Evolutionary conservation across 2,797 vertebrate genomes (phyloP).

Genomic region (Cirrhinus mrigala): DNA sequence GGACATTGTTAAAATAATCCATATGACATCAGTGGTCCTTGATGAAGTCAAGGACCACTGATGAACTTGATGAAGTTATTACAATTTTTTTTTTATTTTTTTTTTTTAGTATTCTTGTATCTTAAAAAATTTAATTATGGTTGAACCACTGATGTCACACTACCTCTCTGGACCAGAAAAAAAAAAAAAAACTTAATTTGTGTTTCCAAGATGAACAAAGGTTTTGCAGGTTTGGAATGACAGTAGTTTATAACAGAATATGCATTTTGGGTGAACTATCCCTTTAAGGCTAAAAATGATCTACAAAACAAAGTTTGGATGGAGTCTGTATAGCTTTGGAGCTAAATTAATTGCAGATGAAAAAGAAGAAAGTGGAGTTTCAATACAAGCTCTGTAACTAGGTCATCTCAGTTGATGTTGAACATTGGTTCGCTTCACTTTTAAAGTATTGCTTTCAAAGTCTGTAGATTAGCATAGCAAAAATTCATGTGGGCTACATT

Average conservation of each 20-base stretch:
- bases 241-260: not conserved
- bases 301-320: not conserved
- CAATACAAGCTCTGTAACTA: conserved; percentile 31
- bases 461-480: conserved; percentile 2
- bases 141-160: no score
- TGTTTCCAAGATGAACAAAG: no score
- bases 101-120: no score
- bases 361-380: not conserved
- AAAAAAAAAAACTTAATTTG: no score
- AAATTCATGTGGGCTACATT: not conserved
- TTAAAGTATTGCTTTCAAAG: conserved; percentile 18
- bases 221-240: no score
- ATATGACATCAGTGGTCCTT: no score
- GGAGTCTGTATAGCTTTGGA: not conserved
- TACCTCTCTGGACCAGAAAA: no score
- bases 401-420: conserved; percentile 28
- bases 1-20: no score
- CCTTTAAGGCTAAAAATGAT: not conserved
- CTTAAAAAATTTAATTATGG: no score
- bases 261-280: not conserved
- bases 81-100: no score
- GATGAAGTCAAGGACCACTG: no score
- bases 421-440: conserved; percentile 13
- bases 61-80: no score
- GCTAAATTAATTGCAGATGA: conserved; percentile 1